Base-by-base conservation (phyloP, 1,140 invertebrate genomes). In the Cyclina sinensis region DNA sequence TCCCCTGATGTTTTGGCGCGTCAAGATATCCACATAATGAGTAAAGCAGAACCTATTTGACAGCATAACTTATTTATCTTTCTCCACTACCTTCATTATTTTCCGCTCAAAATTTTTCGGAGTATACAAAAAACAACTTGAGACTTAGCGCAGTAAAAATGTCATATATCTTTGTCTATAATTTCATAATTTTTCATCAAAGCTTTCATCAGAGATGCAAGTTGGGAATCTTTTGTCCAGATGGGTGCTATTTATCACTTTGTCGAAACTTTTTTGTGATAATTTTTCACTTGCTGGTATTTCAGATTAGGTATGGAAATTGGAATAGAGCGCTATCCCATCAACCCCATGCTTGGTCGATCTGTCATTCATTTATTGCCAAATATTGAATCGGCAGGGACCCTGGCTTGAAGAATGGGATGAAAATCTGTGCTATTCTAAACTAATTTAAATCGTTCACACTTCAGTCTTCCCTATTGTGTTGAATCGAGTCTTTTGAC, bases 61-160 rank as follows among this genome's bases (percentile, higher is more conserved):
- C 74, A 87, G 74, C 57, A 46, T 87, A 62, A 48, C 85, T 79
- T 87, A 87, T 87, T 87, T 87, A 87, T 87, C 85, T 62, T 59
- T 68, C 48, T 80, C 74, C 24, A 21, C 35, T 65, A 51, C 74
- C 70, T 80, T 87, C 85, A 87, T 87, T 87, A 87, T 87, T 87
- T 79, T 39, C 70, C 85, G 62, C 48, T 87, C 76, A 87, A 87
- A 79, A 80, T 87, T 87, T 87, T 87, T 87, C 76, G 80, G 48
- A 73, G 18, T 43, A 70, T 16, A 43, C 48, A 76, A 74, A 80
- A 87, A 86, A 76, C 74, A 80, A 43, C 35, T 59, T 51, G 51
- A 87, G 27, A 46, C 73, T 39, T 87, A 51, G 30, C 43, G 54
- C 39, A 70, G 73, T 30, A 21, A 84, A 78, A 65, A 80, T 37